Conservation (phyloP, 2,888 invertebrate species). For the Cantharis rufa region DNA sequence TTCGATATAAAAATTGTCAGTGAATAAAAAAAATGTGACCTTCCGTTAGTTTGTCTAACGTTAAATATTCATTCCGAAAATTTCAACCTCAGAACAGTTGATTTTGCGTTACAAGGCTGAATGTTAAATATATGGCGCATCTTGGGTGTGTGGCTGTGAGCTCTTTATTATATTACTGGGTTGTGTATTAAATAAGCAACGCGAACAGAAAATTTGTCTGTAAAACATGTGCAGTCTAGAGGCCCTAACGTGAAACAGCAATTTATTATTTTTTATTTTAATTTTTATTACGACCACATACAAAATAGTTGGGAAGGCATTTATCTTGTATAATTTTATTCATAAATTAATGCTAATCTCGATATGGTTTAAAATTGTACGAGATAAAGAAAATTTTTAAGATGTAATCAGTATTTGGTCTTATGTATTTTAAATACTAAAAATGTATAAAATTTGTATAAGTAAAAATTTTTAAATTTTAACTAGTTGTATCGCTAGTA, state of each 20-base stretch:
- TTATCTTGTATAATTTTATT: neutral
- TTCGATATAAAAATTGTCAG: conserved; percentile 5
- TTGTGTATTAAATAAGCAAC: conserved; percentile 43
- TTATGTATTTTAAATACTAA: neutral
- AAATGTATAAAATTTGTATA: neutral
- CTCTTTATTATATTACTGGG: conserved; percentile 46
- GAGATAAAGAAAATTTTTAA: neutral
- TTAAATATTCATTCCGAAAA: conserved; percentile 34
- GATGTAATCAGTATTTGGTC: neutral
- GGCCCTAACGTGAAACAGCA: conserved; percentile 14
- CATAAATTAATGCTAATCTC: neutral
- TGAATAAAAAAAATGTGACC: conserved; percentile 10
- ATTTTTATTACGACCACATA: conserved; percentile 3
- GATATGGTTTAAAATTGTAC: neutral
- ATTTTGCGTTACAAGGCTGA: conserved; percentile 46
- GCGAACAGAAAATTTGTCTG: conserved; percentile 4
- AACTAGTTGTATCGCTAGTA: neutral
- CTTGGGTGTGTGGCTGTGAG: conserved; percentile 56
- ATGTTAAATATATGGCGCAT: conserved; percentile 47
- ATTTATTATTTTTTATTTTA: neutral
- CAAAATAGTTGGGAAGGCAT: neutral
- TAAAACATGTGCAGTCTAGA: conserved; percentile 42
- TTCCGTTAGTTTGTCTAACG: conserved; percentile 23
- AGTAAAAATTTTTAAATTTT: conserved; percentile 1
- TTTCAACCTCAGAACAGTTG: conserved; percentile 24